These are phyloP conservation scores for Mola mola DNA, from an alignment of 2,113 vertebrate species.

Conservation along the genomic window DNA sequence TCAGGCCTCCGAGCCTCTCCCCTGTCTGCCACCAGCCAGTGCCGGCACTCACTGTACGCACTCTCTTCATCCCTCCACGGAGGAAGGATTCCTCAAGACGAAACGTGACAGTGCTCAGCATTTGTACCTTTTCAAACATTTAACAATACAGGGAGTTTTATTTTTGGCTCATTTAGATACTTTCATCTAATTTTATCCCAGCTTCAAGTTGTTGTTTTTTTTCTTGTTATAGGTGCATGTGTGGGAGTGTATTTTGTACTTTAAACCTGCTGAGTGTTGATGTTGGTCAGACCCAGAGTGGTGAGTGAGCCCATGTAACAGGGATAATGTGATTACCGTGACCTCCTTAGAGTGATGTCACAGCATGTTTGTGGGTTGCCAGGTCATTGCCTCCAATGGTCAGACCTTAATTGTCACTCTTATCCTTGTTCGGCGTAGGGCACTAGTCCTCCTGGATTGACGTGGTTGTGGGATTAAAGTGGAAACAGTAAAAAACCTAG, in stretches of 20 bases:
- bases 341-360: conserved; percentile 74
- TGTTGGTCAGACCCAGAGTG: conserved; percentile 20
- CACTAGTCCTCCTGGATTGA: conserved; percentile 5
- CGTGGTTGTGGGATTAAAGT: conserved; percentile 3
- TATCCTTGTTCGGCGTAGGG: conserved; percentile 57
- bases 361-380: conserved; percentile 64
- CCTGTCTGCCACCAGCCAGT: conserved; percentile 48
- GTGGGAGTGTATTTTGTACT: conserved; percentile 14
- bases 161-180: conserved; percentile 41
- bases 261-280: conserved; percentile 33
- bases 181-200: conserved; percentile 59
- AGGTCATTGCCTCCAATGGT: conserved; percentile 52
- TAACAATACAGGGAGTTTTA: conserved; percentile 32
- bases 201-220: background rate
- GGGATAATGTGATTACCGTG: conserved; percentile 77
- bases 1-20: conserved; percentile 73
- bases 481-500: background rate
- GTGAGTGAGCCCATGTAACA: conserved; percentile 40
- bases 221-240: background rate
- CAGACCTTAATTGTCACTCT: conserved; percentile 59
- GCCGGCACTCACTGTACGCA: conserved; percentile 40
- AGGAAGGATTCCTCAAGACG: conserved; percentile 12
- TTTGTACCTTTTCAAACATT: conserved; percentile 28
- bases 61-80: conserved; percentile 27
- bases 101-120: conserved; percentile 28